Base-by-base conservation (phyloP, 53 echinoderm and acorn worm genomes). In the Crossaster papposus region DNA sequence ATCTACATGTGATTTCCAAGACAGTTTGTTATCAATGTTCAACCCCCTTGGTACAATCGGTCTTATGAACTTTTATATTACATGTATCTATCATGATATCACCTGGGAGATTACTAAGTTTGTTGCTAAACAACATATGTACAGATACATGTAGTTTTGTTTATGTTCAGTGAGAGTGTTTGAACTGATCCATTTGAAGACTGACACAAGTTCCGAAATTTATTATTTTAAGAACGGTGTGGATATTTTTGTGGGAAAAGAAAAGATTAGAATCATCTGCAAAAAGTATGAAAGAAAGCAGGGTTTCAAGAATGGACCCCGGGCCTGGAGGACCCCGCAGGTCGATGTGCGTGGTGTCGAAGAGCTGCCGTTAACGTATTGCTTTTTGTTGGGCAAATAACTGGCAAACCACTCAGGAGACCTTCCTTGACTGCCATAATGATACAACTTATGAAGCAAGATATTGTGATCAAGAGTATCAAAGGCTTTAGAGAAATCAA, bases 401-500 rank as follows among this genome's bases (percentile, higher is more conserved):
- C 31, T 36, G 30, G 14, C 33, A 36, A 62, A 62, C 62, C 62
- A 62, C 62, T 62, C 62, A 2, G 14, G 62, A 62, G 62, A 15
- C 14, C 2, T 22, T 20, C 75, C 75, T 33, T 36, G 28, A 5
- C 35, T 75, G 2, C 75, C 75, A 75, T 75, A 75, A 75, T 34
- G 6, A 31, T 13, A 33, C 9, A 75, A 34, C 31, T 75, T 75
- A 33, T 28, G 17, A 28, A 75, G 31, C 3, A 75, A 31, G 33
- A 75, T 75, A 14, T 33, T 13, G 33, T 75, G 75, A 35, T 75
- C 64, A 17, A 86, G 73, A 14, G 86, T 86, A 35, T 86, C 86
- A 26, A 86, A 86, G 31, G 75, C 86, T 70, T 86, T 86, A 13
- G 52, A 73, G 4, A 74, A 36, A 51, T 86, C 73, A 30, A 86